Percentiles rank a stretch among this genome's conserved stretches.
phyloP scores from a whole-genome alignment of 2,797 vertebrate species.

The Betta splendens region DNA sequence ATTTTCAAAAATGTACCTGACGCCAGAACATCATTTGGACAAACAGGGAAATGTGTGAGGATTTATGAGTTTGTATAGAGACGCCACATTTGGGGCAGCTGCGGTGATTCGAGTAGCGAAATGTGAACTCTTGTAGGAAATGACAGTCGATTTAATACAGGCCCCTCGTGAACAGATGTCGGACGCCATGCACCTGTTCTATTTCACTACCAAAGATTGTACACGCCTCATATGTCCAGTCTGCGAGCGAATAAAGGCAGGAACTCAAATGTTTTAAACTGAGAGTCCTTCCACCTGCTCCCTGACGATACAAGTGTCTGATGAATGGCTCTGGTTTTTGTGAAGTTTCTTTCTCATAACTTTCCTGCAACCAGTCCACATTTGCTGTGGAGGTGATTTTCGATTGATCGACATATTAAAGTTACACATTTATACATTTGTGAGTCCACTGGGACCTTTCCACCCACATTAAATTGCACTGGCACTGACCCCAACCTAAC shows the following conservation, averaged over 20 bases:
- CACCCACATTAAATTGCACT: background rate
- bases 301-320: background rate
- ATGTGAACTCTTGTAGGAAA: conserved; percentile 13
- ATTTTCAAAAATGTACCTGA: conserved; percentile 4
- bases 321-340: too few relatives aligned
- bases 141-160: conserved; percentile 15
- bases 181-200: conserved; percentile 23
- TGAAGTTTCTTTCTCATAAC: background rate
- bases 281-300: background rate
- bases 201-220: conserved; percentile 10
- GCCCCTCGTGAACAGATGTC: conserved; percentile 2
- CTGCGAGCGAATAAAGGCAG: conserved; percentile 7
- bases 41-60: conserved; percentile 3
- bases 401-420: conserved; percentile 19
- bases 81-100: background rate
- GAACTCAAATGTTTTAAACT: conserved; percentile 1
- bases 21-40: conserved; percentile 18
- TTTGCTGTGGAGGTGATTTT: background rate
- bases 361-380: conserved; percentile 5
- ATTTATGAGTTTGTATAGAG: conserved; percentile 15
- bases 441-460: conserved; percentile 5
- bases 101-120: conserved; percentile 19
- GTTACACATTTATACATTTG: background rate
- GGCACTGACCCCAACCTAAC: too few relatives aligned
- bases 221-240: background rate